Conservation (phyloP, 1,140 invertebrate species). For the Drosophila pseudoobscura region DNA sequence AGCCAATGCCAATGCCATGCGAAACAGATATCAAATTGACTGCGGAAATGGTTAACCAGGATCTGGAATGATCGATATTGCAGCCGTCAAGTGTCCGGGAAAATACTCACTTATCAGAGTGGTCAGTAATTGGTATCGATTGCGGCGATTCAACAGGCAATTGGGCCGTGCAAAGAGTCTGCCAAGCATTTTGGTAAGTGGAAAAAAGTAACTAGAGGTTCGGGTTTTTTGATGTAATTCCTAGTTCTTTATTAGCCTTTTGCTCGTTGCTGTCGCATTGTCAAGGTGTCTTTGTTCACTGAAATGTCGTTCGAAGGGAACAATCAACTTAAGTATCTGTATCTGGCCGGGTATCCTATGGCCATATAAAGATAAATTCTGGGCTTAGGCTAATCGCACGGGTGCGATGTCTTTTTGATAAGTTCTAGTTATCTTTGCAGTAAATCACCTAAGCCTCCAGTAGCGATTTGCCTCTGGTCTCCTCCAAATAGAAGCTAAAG, state of each 20-base stretch:
- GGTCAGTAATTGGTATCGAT: constrained; percentile 63
- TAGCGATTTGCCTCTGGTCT: constrained; percentile 75
- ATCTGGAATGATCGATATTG: not conserved
- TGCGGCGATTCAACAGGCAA: constrained; percentile 60
- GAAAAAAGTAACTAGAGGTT: no score
- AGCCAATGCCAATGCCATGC: constrained; percentile 65
- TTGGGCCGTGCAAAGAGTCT: constrained; percentile 40
- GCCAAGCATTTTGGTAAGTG: constrained; percentile 27
- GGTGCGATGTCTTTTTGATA: constrained; percentile 21
- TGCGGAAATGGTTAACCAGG: not conserved
- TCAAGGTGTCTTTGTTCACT: constrained; percentile 24
- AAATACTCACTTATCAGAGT: constrained; percentile 60
- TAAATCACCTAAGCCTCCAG: constrained; percentile 41
- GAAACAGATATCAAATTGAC: constrained; percentile 67
- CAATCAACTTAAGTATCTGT: constrained; percentile 24
- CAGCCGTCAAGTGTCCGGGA: not conserved
- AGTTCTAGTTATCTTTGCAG: constrained; percentile 19
- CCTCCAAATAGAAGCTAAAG: constrained; percentile 47
- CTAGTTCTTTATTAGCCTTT: constrained; percentile 29
- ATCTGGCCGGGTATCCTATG: constrained; percentile 2
- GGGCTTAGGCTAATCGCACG: constrained; percentile 27
- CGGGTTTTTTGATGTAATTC: not conserved
- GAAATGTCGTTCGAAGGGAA: not conserved
- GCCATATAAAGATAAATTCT: constrained; percentile 26
- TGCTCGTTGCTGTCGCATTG: not conserved